These are phyloP conservation scores for Oryctes rhinoceros DNA, from an alignment of 1,140 invertebrate species.

Conservation along the genomic window DNA sequence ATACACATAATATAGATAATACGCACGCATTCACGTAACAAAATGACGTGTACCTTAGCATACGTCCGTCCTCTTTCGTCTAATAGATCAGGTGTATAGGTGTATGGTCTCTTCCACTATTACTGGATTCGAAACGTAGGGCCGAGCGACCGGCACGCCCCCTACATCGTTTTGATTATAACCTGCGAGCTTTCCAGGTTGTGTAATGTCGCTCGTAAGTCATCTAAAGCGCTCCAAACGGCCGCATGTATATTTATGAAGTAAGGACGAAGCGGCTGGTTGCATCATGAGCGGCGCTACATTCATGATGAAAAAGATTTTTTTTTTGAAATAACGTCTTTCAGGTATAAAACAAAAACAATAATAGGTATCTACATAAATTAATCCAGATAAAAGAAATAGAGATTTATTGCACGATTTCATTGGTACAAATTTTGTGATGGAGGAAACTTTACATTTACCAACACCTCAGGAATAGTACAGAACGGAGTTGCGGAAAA, in stretches of 20 bases:
- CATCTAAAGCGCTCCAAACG: slow-evolving; percentile 17
- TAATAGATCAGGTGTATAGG: background rate
- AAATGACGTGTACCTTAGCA: background rate
- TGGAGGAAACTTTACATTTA: too few relatives aligned
- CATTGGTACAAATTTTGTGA: too few relatives aligned
- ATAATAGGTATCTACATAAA: background rate
- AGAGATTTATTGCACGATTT: too few relatives aligned
- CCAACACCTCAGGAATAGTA: too few relatives aligned
- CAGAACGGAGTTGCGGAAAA: too few relatives aligned
- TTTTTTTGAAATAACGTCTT: background rate
- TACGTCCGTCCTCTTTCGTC: slow-evolving; percentile 12
- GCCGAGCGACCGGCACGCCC: slow-evolving; percentile 18
- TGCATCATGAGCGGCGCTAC: background rate
- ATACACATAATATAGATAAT: slow-evolving; percentile 28
- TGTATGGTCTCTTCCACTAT: background rate
- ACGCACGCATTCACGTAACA: slow-evolving; percentile 3
- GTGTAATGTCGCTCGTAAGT: slow-evolving; percentile 27
- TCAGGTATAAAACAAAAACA: background rate
- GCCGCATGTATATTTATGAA: slow-evolving; percentile 29
- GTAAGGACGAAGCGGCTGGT: slow-evolving; percentile 14
- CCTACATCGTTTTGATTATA: slow-evolving; percentile 30
- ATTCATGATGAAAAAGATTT: background rate
- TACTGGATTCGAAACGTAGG: background rate
- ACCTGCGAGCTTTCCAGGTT: slow-evolving; percentile 24
- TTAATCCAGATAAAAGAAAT: too few relatives aligned